Base-by-base conservation (phyloP, 2,888 invertebrate species). In the Shargacucullia verbasci region DNA sequence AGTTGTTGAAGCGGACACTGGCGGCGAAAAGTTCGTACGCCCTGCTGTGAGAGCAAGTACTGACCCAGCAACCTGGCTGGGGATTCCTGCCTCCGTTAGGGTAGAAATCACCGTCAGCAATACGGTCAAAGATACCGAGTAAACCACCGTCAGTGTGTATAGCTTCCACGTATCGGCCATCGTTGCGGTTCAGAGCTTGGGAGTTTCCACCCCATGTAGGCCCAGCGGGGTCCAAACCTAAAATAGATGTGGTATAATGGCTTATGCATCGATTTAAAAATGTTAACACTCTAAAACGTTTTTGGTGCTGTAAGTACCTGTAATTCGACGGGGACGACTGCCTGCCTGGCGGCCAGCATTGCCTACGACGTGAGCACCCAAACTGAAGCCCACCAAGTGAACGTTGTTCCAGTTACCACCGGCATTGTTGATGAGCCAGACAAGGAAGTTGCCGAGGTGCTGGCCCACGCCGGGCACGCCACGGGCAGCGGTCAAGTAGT, bases 321-420 rank as follows among this genome's bases (percentile, higher is more conserved):
- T 90, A 10, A 90, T 73, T 49, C 89, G 82, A 1, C 63, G 62
- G 2, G 84, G 78, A 1, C 77, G 76, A 8, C 84, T 73, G 4
- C 80, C 70, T 39, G 80, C 73, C 0, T 59, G 56, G 7, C 88
- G 85, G 2, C 90, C 89, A 49, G 87, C 87, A 25, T 80, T 84
- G 1, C 90, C 90, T 1, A 88, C 88, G 5, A 89, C 70, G 55
- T 91, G 91, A 58, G 90, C 91, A 0, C 92, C 92, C 61, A 91
- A 83, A 71, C 91, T 91, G 82, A 86, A 86, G 29, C 91, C 91
- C 14, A 90, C 79, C 27, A 91, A 68, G 62, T 92, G 91, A 2
- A 90, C 76, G 20, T 85, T 84, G 64, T 84, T 83, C 84, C 85
- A 88, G 70, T 85, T 82, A 4, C 86, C 87, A 13, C 89, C 90